phyloP scores from a whole-genome alignment of 2,113 vertebrate genomes.

The Prinia subflava region DNA sequence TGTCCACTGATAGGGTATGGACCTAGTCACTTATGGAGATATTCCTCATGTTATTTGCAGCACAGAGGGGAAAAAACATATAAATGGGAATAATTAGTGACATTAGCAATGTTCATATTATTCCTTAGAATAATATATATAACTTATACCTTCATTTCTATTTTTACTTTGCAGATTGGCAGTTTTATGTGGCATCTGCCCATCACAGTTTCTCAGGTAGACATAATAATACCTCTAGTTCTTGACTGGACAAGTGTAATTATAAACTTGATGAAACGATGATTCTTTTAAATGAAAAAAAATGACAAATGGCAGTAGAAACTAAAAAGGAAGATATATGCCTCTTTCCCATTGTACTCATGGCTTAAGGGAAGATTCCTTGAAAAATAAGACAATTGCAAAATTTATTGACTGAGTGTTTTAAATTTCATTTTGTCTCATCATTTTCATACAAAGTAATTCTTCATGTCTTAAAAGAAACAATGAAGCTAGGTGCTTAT shows the following conservation, averaged over 20 bases:
- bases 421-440: slow-evolving; percentile 17
- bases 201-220: neutral
- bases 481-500: neutral
- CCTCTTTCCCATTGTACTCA: neutral
- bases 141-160: neutral
- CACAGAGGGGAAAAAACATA: neutral
- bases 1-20: neutral
- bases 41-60: neutral
- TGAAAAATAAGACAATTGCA: neutral
- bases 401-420: neutral
- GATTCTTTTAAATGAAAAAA: neutral
- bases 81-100: neutral
- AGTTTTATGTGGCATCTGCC: neutral
- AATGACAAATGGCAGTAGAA: neutral
- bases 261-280: neutral
- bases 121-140: neutral
- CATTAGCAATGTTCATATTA: neutral
- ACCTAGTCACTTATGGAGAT: neutral
- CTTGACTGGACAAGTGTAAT: neutral
- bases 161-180: neutral
- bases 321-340: neutral
- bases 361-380: neutral
- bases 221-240: neutral
- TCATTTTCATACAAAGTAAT: neutral
- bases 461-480: neutral